phyloP scores from a whole-genome alignment of 2,797 vertebrate genomes.

The Macrochelys suwanniensis region DNA sequence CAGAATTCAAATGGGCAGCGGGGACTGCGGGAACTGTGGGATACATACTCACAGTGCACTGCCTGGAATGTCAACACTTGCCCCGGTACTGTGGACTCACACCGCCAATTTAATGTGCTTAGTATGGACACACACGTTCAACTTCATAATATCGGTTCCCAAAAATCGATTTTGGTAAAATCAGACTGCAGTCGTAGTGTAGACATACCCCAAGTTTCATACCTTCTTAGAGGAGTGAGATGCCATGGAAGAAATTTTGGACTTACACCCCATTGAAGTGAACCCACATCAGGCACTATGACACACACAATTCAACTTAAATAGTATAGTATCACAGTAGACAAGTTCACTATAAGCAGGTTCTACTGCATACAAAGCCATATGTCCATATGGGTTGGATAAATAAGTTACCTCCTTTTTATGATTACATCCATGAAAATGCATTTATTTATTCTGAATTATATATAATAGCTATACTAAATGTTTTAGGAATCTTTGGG shows the following conservation, averaged over 20 bases:
- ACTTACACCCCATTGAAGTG: not conserved
- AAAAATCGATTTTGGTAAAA: too few species aligned
- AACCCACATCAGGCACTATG: not conserved
- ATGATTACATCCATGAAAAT: slow-evolving; percentile 48
- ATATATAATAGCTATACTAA: slow-evolving; percentile 56
- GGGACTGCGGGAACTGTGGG: too few species aligned
- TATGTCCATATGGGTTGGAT: not conserved
- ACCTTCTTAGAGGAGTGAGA: not conserved
- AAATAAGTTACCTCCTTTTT: not conserved
- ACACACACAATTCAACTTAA: not conserved
- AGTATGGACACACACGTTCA: too few species aligned
- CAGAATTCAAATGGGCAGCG: too few species aligned
- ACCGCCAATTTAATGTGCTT: too few species aligned
- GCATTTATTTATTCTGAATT: slow-evolving; percentile 29
- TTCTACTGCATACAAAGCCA: not conserved
- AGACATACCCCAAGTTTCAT: not conserved
- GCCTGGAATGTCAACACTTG: too few species aligned
- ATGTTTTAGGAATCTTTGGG: slow-evolving; percentile 73
- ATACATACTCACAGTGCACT: too few species aligned
- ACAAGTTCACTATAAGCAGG: not conserved
- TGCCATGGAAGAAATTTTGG: not conserved
- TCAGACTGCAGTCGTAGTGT: too few species aligned
- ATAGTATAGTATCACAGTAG: not conserved
- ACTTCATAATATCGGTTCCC: too few species aligned
- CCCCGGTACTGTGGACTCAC: too few species aligned